A percentile compares a stretch with the other conserved stretches of the same genome.
phyloP scores from a whole-genome alignment of 2,797 vertebrate species.

The Micromesistius poutassou region DNA sequence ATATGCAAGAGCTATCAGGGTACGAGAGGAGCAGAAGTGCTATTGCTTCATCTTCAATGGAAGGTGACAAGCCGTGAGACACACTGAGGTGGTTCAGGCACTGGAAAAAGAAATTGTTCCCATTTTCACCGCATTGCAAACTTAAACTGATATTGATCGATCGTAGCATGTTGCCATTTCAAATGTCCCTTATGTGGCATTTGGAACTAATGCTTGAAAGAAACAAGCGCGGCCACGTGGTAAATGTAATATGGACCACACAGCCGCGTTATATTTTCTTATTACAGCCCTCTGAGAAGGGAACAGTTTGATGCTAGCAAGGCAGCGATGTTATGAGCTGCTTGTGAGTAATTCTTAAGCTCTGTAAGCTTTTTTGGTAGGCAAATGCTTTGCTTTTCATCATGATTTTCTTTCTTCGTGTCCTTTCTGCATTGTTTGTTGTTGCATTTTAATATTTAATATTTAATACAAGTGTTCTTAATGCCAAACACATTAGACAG shows the following conservation, averaged over 20 bases:
- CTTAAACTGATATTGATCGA: neutral
- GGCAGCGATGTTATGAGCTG: neutral
- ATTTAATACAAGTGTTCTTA: neutral
- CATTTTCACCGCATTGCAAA: neutral
- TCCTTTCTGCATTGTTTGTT: neutral
- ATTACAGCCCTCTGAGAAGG: neutral
- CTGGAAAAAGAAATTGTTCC: neutral
- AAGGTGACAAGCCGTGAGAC: constrained; percentile 44
- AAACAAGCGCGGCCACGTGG: neutral
- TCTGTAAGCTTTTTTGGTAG: too few species aligned
- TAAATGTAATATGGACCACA: neutral
- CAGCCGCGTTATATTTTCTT: neutral
- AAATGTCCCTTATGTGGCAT: neutral
- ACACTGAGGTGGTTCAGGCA: constrained; percentile 26
- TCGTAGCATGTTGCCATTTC: neutral
- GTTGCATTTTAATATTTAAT: neutral
- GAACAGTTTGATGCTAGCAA: neutral
- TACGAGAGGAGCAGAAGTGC: constrained; percentile 10
- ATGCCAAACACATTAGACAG: neutral
- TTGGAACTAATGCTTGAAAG: neutral
- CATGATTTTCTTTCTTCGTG: too few species aligned
- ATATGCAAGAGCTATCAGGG: neutral
- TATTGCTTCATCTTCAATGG: constrained; percentile 25
- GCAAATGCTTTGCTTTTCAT: too few species aligned
- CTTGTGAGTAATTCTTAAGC: neutral